Conservation (phyloP, 2,888 invertebrate genomes). For the Drosophila aldrichi region DNA sequence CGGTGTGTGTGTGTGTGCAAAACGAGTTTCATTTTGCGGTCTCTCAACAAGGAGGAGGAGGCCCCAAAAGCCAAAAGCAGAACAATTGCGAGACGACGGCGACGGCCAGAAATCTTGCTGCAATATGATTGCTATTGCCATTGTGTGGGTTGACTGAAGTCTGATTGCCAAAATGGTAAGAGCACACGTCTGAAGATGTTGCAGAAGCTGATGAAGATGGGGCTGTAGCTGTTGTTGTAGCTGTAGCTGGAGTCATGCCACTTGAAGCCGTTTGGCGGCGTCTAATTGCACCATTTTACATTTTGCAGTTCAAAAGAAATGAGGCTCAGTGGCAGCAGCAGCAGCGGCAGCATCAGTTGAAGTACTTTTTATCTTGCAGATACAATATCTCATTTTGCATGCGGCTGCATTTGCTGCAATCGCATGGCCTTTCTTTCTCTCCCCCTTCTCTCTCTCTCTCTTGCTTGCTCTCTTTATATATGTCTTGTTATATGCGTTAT, state of each 20-base stretch:
- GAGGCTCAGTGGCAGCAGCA: constrained; percentile 25
- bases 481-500: constrained; percentile 55
- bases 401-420: constrained; percentile 44
- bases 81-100: constrained; percentile 67
- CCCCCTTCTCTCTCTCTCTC: not conserved
- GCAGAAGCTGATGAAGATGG: constrained; percentile 33
- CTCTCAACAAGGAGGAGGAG: constrained; percentile 44
- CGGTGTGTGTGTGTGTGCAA: constrained; percentile 39
- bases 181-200: constrained; percentile 64
- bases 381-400: constrained; percentile 67
- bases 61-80: constrained; percentile 71
- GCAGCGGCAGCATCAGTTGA: constrained; percentile 35
- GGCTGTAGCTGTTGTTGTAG: constrained; percentile 12
- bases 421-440: constrained; percentile 14
- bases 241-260: constrained; percentile 40
- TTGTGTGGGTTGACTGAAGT: constrained; percentile 71
- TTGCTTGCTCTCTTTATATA: not conserved
- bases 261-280: constrained; percentile 63
- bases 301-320: constrained; percentile 78
- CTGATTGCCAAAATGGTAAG: constrained; percentile 75
- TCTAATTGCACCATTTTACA: constrained; percentile 77
- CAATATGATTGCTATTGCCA: constrained; percentile 62
- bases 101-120: constrained; percentile 66
- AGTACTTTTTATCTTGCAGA: constrained; percentile 67
- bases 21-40: constrained; percentile 74